A percentile compares a stretch with the other conserved stretches of the same genome.
Evolutionary conservation across 2,888 invertebrate genomes (phyloP).

Genomic region (Trichacis sp.): DNA sequence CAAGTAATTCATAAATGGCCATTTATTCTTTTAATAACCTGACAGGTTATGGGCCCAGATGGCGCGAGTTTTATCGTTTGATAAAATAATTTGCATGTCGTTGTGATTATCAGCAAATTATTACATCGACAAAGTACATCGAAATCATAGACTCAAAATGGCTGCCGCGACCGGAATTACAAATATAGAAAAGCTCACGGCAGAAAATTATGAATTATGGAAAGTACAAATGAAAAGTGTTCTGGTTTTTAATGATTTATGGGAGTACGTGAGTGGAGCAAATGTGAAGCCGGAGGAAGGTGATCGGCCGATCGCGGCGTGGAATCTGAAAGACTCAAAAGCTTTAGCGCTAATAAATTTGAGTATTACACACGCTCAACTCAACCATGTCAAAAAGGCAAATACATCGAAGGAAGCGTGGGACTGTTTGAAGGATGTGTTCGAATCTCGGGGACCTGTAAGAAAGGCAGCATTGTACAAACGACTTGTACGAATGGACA

Average conservation of each 20-base stretch:
- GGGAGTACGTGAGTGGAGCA: constrained; percentile 23
- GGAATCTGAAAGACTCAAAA: constrained; percentile 32
- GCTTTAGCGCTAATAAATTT: constrained; percentile 33
- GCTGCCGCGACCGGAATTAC: constrained; percentile 7
- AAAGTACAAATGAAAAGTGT: constrained; percentile 38
- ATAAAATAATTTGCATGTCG: no score
- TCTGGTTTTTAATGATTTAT: constrained; percentile 32
- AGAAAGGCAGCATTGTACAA: constrained; percentile 41
- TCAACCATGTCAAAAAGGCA: constrained; percentile 13
- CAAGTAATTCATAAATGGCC: no score
- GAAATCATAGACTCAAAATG: constrained; percentile 16
- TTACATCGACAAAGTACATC: no score
- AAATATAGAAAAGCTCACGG: constrained; percentile 28
- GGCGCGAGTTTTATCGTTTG: no score
- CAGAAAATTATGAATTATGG: constrained; percentile 32
- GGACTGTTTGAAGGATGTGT: constrained; percentile 20
- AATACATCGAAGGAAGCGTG: constrained; percentile 11
- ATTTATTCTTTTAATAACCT: no score
- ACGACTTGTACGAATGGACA: constrained; percentile 38
- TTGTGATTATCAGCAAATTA: no score
- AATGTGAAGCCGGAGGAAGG: constrained; percentile 10
- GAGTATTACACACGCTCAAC: constrained; percentile 19
- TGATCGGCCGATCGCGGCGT: constrained; percentile 1
- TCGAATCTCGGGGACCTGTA: constrained; percentile 40
- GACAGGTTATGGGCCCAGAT: no score